These are phyloP conservation scores for Narcine bancroftii DNA, from an alignment of 2,113 vertebrate genomes.

Conservation along the genomic window DNA sequence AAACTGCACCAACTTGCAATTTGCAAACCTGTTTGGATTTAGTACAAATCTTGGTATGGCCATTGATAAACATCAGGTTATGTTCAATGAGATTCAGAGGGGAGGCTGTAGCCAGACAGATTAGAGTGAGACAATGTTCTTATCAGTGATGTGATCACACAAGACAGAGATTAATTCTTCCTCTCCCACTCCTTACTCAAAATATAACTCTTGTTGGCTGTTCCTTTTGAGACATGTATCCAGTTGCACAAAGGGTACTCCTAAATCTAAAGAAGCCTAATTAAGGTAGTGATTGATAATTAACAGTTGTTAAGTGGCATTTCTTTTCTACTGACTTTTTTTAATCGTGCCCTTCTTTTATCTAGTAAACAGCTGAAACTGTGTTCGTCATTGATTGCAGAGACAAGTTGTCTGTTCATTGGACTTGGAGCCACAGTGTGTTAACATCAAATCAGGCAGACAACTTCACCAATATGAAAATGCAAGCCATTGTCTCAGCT, in stretches of 20 bases:
- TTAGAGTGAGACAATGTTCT: slow-evolving; percentile 28
- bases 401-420: slow-evolving; percentile 13
- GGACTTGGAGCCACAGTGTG: slow-evolving; percentile 24
- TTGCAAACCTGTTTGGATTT: neutral
- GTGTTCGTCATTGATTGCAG: slow-evolving; percentile 3
- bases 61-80: slow-evolving; percentile 21
- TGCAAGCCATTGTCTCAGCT: neutral
- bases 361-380: slow-evolving; percentile 22
- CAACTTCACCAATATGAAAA: neutral
- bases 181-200: neutral
- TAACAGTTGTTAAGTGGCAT: slow-evolving; percentile 29
- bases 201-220: neutral
- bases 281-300: slow-evolving; percentile 15
- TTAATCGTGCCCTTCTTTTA: slow-evolving; percentile 24
- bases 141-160: slow-evolving; percentile 26
- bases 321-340: slow-evolving; percentile 1
- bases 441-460: slow-evolving; percentile 29
- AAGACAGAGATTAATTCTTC: slow-evolving; percentile 26
- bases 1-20: neutral
- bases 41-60: neutral
- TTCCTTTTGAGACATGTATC: neutral
- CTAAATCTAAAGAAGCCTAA: slow-evolving; percentile 7
- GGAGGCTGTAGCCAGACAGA: slow-evolving; percentile 22
- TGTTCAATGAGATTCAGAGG: neutral
- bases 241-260: neutral